Base-by-base conservation (phyloP, 2,113 vertebrate species). In the Notiomystis cincta region DNA sequence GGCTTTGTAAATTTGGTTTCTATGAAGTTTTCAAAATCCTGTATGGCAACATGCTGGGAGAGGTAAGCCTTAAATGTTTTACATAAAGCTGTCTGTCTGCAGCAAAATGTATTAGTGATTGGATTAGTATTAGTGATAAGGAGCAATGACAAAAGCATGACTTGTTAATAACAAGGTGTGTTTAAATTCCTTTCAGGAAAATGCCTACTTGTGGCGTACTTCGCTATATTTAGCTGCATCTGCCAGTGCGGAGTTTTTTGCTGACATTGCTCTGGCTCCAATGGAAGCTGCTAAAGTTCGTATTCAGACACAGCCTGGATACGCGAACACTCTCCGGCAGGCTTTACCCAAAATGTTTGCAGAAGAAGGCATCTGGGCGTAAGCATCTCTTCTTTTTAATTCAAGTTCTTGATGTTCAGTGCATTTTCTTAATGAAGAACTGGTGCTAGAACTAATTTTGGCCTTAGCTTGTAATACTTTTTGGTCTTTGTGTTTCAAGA, bases 231-330 rank as follows among this genome's bases (percentile, higher is more conserved):
- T 99, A 96, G 99, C 99, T 38, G 98, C 99, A 56, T 99, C 99
- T 92, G 99, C 99, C 97, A 99, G 99, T n/a, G 99, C 99, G 5
- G 99, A 99, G 97, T 99, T 99, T 98, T 99, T 99, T 82, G 99
- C 99, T 28, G 99, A 99, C 97, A 99, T 99, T 71, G 99, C 99
- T 93, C 98, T 99, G 98, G 98, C 99, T 98, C 99, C 99, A 96
- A 99, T 99, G 99, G 99, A 99, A 98, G 99, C 99, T 96, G 98
- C 98, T 92, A 99, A 99, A 97, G 99, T 99, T 72, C 99, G 99
- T 83, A 99, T 99, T 97, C 99, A 99, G 97, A 99, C 99, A 38
- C 98, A 99, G 82, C 99, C 99, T 30, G 99, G 99, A 44, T 99
- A 99, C 48, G 99, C 99, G 11, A 99, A 99, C 97, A 99, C 98